Conservation (phyloP, 2,888 invertebrate species). For the Helleia helle region DNA sequence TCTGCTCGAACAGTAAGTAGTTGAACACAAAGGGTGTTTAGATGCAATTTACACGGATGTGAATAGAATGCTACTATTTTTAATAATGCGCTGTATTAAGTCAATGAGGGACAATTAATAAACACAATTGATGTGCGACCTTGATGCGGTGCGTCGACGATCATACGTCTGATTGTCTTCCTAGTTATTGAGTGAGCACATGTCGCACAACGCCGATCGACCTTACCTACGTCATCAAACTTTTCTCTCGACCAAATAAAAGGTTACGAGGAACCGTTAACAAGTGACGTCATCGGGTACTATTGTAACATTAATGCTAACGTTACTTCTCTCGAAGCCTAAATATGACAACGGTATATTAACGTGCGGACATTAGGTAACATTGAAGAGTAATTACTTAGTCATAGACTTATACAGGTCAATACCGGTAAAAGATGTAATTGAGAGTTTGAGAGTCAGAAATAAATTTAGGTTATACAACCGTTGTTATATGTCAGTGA, state of each 20-base stretch:
- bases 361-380: background rate
- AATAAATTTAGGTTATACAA: no score
- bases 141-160: constrained; percentile 36
- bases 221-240: background rate
- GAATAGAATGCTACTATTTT: constrained; percentile 28
- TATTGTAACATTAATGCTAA: constrained; percentile 1
- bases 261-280: background rate
- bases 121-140: constrained; percentile 41
- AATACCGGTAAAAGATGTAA: background rate
- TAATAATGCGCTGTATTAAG: constrained; percentile 29
- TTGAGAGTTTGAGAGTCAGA: no score
- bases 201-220: background rate
- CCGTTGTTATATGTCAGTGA: no score
- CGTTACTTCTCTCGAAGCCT: background rate
- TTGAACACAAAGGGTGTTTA: background rate
- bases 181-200: constrained; percentile 18
- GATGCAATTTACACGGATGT: background rate
- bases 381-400: background rate
- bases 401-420: background rate
- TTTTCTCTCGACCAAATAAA: background rate
- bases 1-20: no score
- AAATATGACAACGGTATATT: background rate
- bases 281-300: background rate
- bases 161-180: constrained; percentile 33
- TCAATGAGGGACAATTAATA: constrained; percentile 40